Conservation (phyloP, 2,888 invertebrate genomes). For the Hydraecia micacea region DNA sequence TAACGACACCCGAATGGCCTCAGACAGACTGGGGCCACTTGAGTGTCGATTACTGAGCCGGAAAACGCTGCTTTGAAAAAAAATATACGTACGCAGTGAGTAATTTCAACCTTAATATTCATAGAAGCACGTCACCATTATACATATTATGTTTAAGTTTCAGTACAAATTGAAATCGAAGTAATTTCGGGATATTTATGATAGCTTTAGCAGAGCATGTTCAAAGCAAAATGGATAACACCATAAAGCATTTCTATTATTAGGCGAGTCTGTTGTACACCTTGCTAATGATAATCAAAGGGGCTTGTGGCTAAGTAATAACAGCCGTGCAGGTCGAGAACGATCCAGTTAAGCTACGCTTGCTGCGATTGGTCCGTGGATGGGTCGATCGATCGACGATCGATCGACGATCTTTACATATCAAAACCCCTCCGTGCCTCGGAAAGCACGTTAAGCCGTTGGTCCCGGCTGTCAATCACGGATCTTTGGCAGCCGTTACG, state of each 20-base stretch:
- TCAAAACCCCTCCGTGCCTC: too few relatives aligned
- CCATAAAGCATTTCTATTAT: not conserved
- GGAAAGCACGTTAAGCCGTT: too few relatives aligned
- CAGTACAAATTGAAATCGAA: not conserved
- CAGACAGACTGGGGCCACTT: not conserved
- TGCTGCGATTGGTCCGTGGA: too few relatives aligned
- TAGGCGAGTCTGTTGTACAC: not conserved
- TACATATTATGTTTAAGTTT: conserved; percentile 5
- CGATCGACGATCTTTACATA: too few relatives aligned
- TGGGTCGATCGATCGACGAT: too few relatives aligned
- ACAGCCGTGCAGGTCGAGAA: too few relatives aligned
- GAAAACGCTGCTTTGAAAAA: not conserved
- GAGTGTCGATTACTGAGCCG: not conserved
- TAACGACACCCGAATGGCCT: not conserved
- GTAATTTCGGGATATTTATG: conserved; percentile 8
- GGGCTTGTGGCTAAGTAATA: too few relatives aligned
- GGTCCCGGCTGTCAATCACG: too few relatives aligned
- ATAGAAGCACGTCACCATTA: not conserved
- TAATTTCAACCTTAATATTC: not conserved
- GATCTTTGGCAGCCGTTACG: too few relatives aligned
- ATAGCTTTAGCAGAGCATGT: not conserved
- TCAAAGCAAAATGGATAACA: conserved; percentile 1
- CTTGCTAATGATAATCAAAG: not conserved
- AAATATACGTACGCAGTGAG: too few relatives aligned
- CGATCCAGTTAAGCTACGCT: too few relatives aligned